Evolutionary conservation across 2,113 vertebrate genomes (phyloP).

Genomic region (Anser brachyrhynchus): DNA sequence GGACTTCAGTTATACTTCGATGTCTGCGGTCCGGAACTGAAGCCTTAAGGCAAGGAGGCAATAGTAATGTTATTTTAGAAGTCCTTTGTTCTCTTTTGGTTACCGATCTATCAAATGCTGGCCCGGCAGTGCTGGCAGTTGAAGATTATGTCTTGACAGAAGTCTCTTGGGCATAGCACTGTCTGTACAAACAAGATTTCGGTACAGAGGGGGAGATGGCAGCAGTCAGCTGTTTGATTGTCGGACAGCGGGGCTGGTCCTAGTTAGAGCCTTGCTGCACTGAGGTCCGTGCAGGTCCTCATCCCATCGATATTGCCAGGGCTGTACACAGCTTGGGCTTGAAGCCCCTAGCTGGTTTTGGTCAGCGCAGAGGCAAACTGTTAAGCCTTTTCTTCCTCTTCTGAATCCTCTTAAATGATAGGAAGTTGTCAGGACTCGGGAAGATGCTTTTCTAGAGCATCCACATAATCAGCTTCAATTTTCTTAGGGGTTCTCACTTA

Average conservation of each 20-base stretch:
- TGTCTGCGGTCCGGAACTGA: background rate
- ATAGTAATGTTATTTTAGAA: background rate
- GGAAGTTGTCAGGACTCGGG: fast-evolving
- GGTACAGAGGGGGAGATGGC: background rate
- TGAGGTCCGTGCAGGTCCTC: background rate
- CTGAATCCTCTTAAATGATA: background rate
- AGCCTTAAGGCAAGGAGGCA: background rate
- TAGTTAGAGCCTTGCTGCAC: background rate
- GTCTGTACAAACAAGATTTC: background rate
- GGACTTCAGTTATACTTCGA: background rate
- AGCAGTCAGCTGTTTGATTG: background rate
- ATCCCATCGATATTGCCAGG: fast-evolving
- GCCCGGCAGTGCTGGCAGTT: background rate
- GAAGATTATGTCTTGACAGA: background rate
- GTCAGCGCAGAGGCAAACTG: background rate
- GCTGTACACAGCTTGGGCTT: background rate
- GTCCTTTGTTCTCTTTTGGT: background rate
- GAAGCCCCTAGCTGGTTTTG: background rate
- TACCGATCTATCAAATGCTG: background rate
- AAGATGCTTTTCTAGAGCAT: background rate
- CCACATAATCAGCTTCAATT: background rate
- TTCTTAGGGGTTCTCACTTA: background rate
- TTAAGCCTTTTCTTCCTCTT: background rate
- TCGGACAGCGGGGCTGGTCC: background rate
- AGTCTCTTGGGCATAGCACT: background rate